A percentile compares a stretch with the other conserved stretches of the same genome.
Conservation (phyloP, 1,140 invertebrate genomes). For the Lasaia peninsularis region DNA sequence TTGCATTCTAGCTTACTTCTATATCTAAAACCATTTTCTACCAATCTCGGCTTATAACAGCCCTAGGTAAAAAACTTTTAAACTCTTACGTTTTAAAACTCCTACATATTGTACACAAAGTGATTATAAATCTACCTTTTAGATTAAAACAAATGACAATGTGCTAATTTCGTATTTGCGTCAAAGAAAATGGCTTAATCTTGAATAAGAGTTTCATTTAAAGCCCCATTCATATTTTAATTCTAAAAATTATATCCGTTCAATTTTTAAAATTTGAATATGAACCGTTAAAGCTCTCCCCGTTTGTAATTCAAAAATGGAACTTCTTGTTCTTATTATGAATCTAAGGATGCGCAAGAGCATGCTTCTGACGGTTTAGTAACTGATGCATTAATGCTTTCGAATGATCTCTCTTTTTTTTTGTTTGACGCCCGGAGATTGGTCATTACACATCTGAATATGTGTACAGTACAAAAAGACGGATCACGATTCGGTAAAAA, state of each 20-base stretch:
- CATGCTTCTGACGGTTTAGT: constrained; percentile 71
- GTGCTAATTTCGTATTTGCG: constrained; percentile 43
- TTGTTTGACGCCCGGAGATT: constrained; percentile 66
- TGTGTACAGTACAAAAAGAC: constrained; percentile 63
- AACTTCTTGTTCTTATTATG: constrained; percentile 67
- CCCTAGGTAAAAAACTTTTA: no score
- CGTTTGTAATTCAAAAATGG: constrained; percentile 65
- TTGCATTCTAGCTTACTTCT: no score
- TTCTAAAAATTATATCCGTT: constrained; percentile 34
- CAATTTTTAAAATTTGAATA: constrained; percentile 71
- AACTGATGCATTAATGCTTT: constrained; percentile 71
- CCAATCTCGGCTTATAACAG: no score
- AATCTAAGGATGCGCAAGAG: constrained; percentile 66
- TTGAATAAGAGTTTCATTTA: not conserved
- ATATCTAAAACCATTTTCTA: no score
- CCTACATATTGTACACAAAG: no score
- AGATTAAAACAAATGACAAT: constrained; percentile 22
- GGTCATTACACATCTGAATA: constrained; percentile 75
- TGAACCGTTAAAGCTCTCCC: constrained; percentile 56
- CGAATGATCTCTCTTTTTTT: constrained; percentile 64
- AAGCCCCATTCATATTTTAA: constrained; percentile 23
- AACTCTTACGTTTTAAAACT: no score
- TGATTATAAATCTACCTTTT: no score
- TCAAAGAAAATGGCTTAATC: constrained; percentile 22
- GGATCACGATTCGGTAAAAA: constrained; percentile 64